Percentiles rank a stretch among this genome's conserved stretches.
Conservation (phyloP, 2,888 invertebrate species). For the Tenthredo mesomela region DNA sequence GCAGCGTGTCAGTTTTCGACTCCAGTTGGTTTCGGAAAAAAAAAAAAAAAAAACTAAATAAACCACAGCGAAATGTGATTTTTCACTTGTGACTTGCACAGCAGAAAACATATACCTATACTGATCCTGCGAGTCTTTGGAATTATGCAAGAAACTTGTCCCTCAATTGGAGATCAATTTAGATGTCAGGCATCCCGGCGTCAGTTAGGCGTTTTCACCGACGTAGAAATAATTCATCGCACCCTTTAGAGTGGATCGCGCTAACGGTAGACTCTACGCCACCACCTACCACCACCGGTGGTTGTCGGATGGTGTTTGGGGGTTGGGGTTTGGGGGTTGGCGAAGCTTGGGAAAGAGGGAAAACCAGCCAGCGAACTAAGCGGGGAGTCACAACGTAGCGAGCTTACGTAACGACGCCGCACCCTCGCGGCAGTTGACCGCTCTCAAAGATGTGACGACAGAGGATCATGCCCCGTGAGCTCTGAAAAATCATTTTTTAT, state of each 20-base stretch:
- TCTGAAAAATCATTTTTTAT: conserved; percentile 69
- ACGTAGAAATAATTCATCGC: conserved; percentile 72
- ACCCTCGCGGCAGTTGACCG: conserved; percentile 66
- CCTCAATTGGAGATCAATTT: conserved; percentile 75
- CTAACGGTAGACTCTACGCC: conserved; percentile 48
- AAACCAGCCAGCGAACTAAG: conserved; percentile 47
- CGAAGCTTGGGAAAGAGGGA: conserved; percentile 28
- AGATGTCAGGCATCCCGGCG: conserved; percentile 74
- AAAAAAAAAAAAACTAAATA: background rate
- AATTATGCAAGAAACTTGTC: conserved; percentile 65
- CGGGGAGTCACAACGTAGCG: conserved; percentile 28
- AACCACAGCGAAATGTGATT: background rate
- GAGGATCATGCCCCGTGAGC: conserved; percentile 56
- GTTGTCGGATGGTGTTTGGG: conserved; percentile 33
- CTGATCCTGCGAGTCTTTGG: conserved; percentile 37
- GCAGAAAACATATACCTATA: background rate
- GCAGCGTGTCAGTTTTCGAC: background rate
- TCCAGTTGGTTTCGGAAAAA: background rate
- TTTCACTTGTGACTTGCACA: background rate
- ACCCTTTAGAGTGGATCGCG: conserved; percentile 63
- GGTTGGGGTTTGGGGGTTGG: conserved; percentile 19
- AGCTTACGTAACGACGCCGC: conserved; percentile 39
- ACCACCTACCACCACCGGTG: conserved; percentile 20
- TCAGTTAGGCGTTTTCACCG: conserved; percentile 77
- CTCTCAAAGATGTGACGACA: conserved; percentile 71